Evolutionary conservation across 2,113 vertebrate species (phyloP).

Genomic region (Prinia subflava): DNA sequence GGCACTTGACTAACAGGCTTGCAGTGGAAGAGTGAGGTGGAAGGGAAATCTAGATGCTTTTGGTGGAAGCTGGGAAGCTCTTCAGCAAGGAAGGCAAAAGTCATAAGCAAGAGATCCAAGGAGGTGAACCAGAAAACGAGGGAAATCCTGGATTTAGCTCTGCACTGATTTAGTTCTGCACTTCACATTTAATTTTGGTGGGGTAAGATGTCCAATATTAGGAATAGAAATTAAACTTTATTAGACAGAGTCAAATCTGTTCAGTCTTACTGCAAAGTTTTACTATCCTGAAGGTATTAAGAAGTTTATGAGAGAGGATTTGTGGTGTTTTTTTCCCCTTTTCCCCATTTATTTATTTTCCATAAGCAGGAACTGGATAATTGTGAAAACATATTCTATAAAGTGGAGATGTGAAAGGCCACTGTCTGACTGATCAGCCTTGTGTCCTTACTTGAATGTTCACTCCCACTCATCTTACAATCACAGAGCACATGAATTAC

Average conservation of each 20-base stretch:
- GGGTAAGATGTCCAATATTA: fast-evolving
- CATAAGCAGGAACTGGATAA: background rate
- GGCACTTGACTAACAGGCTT: background rate
- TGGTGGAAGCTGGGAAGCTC: background rate
- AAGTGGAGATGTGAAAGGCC: background rate
- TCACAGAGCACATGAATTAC: conserved; percentile 33
- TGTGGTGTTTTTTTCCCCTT: background rate
- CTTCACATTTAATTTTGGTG: background rate
- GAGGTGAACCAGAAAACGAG: background rate
- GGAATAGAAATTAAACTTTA: background rate
- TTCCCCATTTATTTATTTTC: background rate
- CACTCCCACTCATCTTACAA: conserved; percentile 28
- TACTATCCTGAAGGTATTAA: background rate
- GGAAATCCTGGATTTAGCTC: background rate
- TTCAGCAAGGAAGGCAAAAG: background rate
- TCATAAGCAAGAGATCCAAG: background rate
- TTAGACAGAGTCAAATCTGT: background rate
- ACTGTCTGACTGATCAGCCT: background rate
- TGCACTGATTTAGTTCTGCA: background rate
- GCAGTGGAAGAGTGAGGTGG: background rate
- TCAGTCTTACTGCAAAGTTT: background rate
- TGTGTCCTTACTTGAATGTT: conserved; percentile 35
- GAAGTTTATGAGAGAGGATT: background rate
- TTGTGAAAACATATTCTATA: background rate
- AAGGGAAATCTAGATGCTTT: background rate